Evolutionary conservation across 2,113 vertebrate genomes (phyloP).

Genomic region (Orcinus orca): DNA sequence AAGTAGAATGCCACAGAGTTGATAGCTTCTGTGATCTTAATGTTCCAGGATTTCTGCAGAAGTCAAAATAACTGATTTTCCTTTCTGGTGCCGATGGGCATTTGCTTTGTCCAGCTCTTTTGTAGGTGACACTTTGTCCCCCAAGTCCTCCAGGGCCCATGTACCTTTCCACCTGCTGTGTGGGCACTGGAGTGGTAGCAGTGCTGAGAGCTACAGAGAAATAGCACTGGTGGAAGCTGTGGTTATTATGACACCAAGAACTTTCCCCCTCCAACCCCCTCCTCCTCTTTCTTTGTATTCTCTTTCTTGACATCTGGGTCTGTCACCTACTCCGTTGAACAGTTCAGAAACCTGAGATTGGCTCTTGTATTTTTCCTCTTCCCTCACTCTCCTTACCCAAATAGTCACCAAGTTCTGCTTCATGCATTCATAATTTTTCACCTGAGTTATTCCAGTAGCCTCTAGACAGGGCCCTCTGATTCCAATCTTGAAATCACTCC

Average conservation of each 20-base stretch:
- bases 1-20: not conserved
- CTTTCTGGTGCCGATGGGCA: not conserved
- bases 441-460: not conserved
- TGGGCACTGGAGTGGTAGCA: not conserved
- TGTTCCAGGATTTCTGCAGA: not conserved
- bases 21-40: not conserved
- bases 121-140: not conserved
- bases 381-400: not conserved
- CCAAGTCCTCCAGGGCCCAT: too few species aligned
- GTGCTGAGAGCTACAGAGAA: not conserved
- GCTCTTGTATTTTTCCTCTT: not conserved
- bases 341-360: not conserved
- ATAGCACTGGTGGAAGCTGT: not conserved
- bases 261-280: not conserved
- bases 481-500: not conserved
- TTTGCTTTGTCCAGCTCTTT: not conserved
- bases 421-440: not conserved
- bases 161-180: not conserved
- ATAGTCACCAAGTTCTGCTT: not conserved
- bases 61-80: not conserved
- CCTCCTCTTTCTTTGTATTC: not conserved
- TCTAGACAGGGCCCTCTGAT: not conserved
- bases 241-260: not conserved
- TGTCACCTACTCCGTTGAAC: not conserved
- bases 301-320: not conserved